Base-by-base conservation (phyloP, 2,113 vertebrate species). In the Phainopepla nitens region DNA sequence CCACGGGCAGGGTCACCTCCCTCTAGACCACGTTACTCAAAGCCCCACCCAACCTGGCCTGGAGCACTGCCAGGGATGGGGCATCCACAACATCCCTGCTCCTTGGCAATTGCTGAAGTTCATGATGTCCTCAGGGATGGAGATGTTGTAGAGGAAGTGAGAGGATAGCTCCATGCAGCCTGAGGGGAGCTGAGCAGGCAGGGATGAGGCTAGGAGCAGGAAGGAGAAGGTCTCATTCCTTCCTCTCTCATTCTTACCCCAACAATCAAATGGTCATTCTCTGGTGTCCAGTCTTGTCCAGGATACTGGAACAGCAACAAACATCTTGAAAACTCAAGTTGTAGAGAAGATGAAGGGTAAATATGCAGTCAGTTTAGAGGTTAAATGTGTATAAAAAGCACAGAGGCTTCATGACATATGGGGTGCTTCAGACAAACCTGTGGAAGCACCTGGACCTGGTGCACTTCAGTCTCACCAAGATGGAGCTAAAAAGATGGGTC, bases 61-160 rank as follows among this genome's bases (percentile, higher is more conserved):
- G 36, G n/a, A 53, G 5, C 29, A 8, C 21, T n/a, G 41, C 21
- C 54, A 61, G 27, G 47, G 24, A 31, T 61, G 47, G 25, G 16
- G 5, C 31, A 76, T 11, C 54, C 47, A 35, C 36, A 28, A 41
- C 29, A 31, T 27, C 58, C 14, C 41, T 62, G 23, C 16, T 20
- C 14, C 42, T 20, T 18, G 58, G 28, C 31, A 75, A 13, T 18
- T 81, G 35, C 36, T 28, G 57, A 62, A 41, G 56, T 16, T 49
- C 3, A 1, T 2, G 2, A 1, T 36, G 42, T 49, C 10, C n/a
- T 72, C 58, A 56, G 54, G 31, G 35, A 11, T 4, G 4, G 76
- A 45, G 33, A 2, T 50, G 61, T 8, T 24, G 66, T 28, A 14
- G 42, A 36, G 42, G 31, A 62, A n/a, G 12, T 14, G 25, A 39